phyloP scores from a whole-genome alignment of 2,888 invertebrate genomes.

The Embidobia sp. region DNA sequence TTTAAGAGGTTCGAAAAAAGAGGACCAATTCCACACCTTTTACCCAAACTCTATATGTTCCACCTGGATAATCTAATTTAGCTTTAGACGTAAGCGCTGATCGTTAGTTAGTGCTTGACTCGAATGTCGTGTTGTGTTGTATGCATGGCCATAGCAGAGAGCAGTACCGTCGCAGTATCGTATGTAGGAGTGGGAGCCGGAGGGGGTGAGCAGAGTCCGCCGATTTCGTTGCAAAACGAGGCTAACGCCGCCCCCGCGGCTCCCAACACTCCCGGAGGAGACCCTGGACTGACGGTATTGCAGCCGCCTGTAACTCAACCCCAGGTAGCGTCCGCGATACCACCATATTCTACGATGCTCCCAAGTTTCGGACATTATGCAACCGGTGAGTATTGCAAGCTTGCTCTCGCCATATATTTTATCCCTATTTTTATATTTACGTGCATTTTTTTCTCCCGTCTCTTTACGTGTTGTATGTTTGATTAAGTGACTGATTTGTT shows the following conservation, averaged over 20 bases:
- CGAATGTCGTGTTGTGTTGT: slow-evolving; percentile 80
- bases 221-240: slow-evolving; percentile 79
- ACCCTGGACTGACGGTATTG: slow-evolving; percentile 83
- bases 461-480: slow-evolving; percentile 20
- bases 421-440: slow-evolving; percentile 5
- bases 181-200: slow-evolving; percentile 80
- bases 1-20: slow-evolving; percentile 23
- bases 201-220: slow-evolving; percentile 80
- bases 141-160: slow-evolving; percentile 79
- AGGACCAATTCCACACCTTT: slow-evolving; percentile 33
- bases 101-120: slow-evolving; percentile 79
- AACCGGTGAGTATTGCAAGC: slow-evolving; percentile 83
- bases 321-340: slow-evolving; percentile 81
- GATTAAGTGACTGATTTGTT: too few relatives aligned
- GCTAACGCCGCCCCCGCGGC: slow-evolving; percentile 80
- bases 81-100: slow-evolving; percentile 74
- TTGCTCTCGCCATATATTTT: slow-evolving; percentile 51
- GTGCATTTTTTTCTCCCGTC: slow-evolving; percentile 1
- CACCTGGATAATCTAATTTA: slow-evolving; percentile 68
- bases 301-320: slow-evolving; percentile 84
- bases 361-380: slow-evolving; percentile 88
- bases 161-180: slow-evolving; percentile 80
- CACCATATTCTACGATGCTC: slow-evolving; percentile 85
- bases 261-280: slow-evolving; percentile 78
- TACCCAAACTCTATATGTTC: slow-evolving; percentile 16